Conservation (phyloP, 2,113 vertebrate species). For the Festucalex cinctus region DNA sequence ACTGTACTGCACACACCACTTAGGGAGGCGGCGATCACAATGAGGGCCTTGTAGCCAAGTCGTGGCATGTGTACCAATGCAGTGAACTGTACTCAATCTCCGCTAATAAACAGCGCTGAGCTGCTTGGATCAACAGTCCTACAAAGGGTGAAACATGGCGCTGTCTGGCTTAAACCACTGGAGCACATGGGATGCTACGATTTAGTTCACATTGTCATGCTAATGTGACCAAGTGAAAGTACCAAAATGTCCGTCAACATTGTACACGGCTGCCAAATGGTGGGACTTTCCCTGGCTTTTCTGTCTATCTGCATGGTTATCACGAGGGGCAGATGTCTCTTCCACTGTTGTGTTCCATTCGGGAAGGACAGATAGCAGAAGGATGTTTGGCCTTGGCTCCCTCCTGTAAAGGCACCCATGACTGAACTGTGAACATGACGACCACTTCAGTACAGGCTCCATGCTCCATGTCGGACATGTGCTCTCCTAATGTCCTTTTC, state of each 20-base stretch:
- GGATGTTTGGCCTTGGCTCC: slow-evolving; percentile 58
- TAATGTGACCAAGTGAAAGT: slow-evolving; percentile 27
- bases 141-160: slow-evolving; percentile 54
- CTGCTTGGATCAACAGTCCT: slow-evolving; percentile 51
- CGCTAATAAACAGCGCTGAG: slow-evolving; percentile 62
- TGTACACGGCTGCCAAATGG: slow-evolving; percentile 24
- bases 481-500: slow-evolving; percentile 9
- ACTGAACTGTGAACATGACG: slow-evolving; percentile 22
- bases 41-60: slow-evolving; percentile 64
- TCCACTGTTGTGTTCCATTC: slow-evolving; percentile 55
- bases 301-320: slow-evolving; percentile 47
- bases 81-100: slow-evolving; percentile 61
- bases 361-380: slow-evolving; percentile 50
- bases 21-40: slow-evolving; percentile 64
- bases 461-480: slow-evolving; percentile 18
- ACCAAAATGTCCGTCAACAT: slow-evolving; percentile 8
- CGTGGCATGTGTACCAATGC: slow-evolving; percentile 60
- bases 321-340: slow-evolving; percentile 49
- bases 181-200: slow-evolving; percentile 12
- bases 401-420: slow-evolving; percentile 45
- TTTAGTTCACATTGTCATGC: slow-evolving; percentile 41
- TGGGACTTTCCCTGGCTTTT: slow-evolving; percentile 41
- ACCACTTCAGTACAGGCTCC: slow-evolving; percentile 39
- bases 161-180: slow-evolving; percentile 30
- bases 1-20: slow-evolving; percentile 63